Percentiles rank a stretch among this genome's conserved stretches.
Conservation (phyloP, 2,113 vertebrate species). For the Callospermophilus lateralis region DNA sequence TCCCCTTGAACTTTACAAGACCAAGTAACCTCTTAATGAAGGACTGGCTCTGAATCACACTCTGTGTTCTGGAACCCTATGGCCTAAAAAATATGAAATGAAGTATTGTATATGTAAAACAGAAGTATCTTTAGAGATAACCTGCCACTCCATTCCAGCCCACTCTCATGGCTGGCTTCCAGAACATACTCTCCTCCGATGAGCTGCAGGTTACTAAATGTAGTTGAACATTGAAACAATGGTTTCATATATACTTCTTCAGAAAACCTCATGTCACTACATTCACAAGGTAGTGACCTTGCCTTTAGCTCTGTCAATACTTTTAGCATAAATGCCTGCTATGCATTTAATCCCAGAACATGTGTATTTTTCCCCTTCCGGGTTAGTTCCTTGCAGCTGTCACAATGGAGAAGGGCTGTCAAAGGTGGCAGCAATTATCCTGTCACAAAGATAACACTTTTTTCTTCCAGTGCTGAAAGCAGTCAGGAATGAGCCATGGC, state of each 20-base stretch:
- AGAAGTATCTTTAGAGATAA: not conserved
- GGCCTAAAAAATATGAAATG: not conserved
- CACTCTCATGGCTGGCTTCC: not conserved
- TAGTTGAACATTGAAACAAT: not conserved
- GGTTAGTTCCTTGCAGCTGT: conserved; percentile 2
- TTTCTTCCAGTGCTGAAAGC: not conserved
- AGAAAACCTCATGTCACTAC: not conserved
- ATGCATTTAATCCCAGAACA: not conserved
- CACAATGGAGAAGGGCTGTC: not conserved
- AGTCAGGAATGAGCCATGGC: not conserved
- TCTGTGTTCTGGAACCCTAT: not conserved
- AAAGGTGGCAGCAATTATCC: conserved; percentile 16
- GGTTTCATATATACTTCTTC: not conserved
- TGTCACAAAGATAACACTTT: conserved; percentile 50
- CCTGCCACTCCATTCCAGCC: not conserved
- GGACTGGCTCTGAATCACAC: not conserved
- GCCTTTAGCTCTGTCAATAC: not conserved
- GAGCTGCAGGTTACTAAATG: not conserved
- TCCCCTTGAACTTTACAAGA: not conserved
- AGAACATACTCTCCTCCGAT: not conserved
- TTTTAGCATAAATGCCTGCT: not conserved
- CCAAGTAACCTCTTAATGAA: not conserved
- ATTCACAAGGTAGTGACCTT: not conserved
- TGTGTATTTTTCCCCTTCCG: not conserved
- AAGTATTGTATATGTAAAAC: not conserved